Percentiles rank a stretch among this genome's conserved stretches.
Conservation (phyloP, 1,140 invertebrate genomes). For the Caenorhabditis remanei region DNA sequence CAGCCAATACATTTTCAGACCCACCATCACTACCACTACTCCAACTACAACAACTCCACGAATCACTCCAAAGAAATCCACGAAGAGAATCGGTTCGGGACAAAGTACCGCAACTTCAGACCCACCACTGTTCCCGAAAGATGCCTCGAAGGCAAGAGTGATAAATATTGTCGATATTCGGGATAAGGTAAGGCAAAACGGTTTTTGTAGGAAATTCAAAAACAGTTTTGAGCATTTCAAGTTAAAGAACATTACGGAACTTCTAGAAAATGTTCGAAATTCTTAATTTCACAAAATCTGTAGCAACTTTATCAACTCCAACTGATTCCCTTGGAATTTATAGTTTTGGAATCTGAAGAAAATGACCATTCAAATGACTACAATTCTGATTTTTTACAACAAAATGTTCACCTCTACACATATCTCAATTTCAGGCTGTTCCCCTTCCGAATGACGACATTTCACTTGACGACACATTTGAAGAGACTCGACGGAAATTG, state of each 20-base stretch:
- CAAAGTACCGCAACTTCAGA: not conserved
- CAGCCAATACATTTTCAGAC: not conserved
- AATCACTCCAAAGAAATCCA: not conserved
- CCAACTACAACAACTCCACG: not conserved
- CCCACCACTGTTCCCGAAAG: conserved; percentile 24
- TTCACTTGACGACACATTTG: conserved; percentile 58
- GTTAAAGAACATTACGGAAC: not conserved
- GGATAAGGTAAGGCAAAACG: not conserved
- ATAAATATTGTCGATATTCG: conserved; percentile 48
- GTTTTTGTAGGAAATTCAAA: not conserved
- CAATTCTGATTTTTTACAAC: no score
- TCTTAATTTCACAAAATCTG: not conserved
- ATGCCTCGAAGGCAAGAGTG: conserved; percentile 9
- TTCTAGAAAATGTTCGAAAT: not conserved
- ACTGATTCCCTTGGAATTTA: no score
- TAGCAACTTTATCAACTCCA: no score
- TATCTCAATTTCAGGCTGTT: conserved; percentile 22
- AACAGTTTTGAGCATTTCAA: not conserved
- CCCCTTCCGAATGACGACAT: conserved; percentile 55
- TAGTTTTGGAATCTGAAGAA: no score
- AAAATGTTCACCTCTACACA: not conserved
- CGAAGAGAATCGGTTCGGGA: conserved; percentile 7
- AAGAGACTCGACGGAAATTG: conserved; percentile 51
- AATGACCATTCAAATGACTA: no score
- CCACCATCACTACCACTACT: not conserved